Evolutionary conservation across 2,888 invertebrate genomes (phyloP), one percentile per base, ranked within the genome.

Genomic region (Ceramica pisi): DNA sequence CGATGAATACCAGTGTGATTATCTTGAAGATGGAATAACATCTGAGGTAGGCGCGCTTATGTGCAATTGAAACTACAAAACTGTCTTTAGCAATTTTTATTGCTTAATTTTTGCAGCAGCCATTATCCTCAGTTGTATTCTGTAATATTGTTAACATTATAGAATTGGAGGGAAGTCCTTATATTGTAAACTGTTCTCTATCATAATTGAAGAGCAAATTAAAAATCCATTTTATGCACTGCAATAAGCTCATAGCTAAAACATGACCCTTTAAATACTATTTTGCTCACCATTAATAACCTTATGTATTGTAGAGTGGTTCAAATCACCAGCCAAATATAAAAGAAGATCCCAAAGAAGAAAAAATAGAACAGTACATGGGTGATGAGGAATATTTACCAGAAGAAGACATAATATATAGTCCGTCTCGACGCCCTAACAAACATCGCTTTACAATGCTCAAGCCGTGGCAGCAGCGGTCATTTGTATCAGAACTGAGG

Each of bases 401-500:
- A 0, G 51, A 65, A 12, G 67, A 77, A 0, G 53, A 76, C n/a
- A n/a, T n/a, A n/a, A n/a, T n/a, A 1, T 23, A 35, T 9, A 35
- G 60, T 9, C 35, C 59, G 0, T 48, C 57, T 16, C 7, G 26
- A 38, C 41, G 21, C 0, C 41, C 21, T 35, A 70, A 71, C 6
- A 73, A 38, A 53, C 70, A 72, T 14, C 79, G 86, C 35, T 77
- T 81, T 48, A 57, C 83, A 21, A 86, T 85, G 84, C 67, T 87
- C 35, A 82, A 80, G 44, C 87, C 88, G 2, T 80, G 82, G 41
- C 86, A 89, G 50, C 82, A 83, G 48, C 82, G 70, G n/a, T 94
- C 94, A 2, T 93, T 91, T 87, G 90, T 95, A 4, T 84, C 88
- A 2, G 89, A 94, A 62, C 76, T 95, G 10, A 85, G 86, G 26